Evolutionary conservation across 2,113 vertebrate genomes (phyloP), one percentile per base, ranked within the genome.

Genomic region (Xyrauchen texanus): DNA sequence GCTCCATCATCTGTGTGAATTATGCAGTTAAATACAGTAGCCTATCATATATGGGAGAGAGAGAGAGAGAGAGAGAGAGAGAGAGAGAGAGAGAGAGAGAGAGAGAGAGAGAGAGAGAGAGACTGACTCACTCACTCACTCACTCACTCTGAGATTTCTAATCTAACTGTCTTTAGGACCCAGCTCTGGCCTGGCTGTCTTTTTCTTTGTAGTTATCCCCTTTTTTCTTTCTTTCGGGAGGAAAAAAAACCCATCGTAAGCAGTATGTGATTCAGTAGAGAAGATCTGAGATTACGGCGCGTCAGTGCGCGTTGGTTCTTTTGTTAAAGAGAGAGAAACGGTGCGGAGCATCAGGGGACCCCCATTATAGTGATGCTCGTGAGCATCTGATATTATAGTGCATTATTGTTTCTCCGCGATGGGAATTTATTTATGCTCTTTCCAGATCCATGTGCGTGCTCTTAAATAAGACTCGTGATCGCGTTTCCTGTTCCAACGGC

Each of bases 111-210:
- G 21, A 34, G 21, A 34, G 21, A 34, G 21, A 34, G n/a, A n/a
- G n/a, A n/a, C n/a, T n/a, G n/a, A n/a, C n/a, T n/a, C n/a, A n/a
- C n/a, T n/a, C n/a, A n/a, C n/a, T n/a, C n/a, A n/a, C n/a, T n/a
- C n/a, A n/a, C n/a, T n/a, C n/a, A n/a, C n/a, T n/a, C 21, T 34
- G 7, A 82, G 68, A 11, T 0, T 11, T 7, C 8, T 44, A 81
- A 78, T 13, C 0, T 8, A 57, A 70, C 89, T 78, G 45, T 45
- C 91, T 90, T 72, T 93, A 93, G 92, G 92, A 94, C 93, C 93
- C 92, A 82, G 91, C 13, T 66, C 60, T 42, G 21, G 21, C 21
- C 70, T 69, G 58, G 80, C 80, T 82, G 74, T 76, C 76, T 34
- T 80, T 81, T 90, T 85, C 89, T 90, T 86, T 89, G 90, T 90